Evolutionary conservation across 2,113 vertebrate genomes (phyloP).

Genomic region (Meleagris gallopavo): DNA sequence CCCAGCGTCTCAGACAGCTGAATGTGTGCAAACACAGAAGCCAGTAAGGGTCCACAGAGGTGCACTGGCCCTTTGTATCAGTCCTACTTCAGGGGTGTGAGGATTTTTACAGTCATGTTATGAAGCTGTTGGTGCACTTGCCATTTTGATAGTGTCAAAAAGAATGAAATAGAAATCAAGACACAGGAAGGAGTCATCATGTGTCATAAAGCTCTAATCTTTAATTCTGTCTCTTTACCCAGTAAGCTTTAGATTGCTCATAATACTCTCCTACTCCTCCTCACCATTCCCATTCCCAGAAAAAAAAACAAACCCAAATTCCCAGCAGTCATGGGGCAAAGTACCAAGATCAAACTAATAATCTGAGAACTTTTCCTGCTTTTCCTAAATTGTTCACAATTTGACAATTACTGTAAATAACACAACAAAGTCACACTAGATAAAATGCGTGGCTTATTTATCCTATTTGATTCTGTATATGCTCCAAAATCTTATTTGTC

Average conservation of each 20-base stretch:
- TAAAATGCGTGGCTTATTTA: not conserved
- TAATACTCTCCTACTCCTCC: not conserved
- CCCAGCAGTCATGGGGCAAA: constrained; percentile 42
- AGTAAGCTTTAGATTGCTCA: not conserved
- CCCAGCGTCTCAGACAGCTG: not conserved
- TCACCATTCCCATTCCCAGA: not conserved
- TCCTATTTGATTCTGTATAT: not conserved
- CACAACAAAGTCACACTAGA: not conserved
- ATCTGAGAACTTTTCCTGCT: constrained; percentile 38
- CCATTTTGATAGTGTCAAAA: not conserved
- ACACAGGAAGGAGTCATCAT: fast-evolving
- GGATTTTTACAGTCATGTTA: not conserved
- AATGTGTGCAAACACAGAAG: not conserved
- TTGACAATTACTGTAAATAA: not conserved
- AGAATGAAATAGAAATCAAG: not conserved
- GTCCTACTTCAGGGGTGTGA: not conserved
- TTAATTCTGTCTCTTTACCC: not conserved
- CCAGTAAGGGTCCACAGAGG: too few species aligned
- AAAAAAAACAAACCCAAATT: not conserved
- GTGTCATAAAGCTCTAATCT: not conserved
- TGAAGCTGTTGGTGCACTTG: not conserved
- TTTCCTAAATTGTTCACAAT: not conserved
- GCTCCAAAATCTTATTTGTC: not conserved
- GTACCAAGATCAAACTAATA: constrained; percentile 41
- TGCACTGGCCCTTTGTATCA: not conserved